These are phyloP conservation scores for Agonopterix alstromeriana DNA, from an alignment of 2,888 invertebrate species.

Conservation along the genomic window DNA sequence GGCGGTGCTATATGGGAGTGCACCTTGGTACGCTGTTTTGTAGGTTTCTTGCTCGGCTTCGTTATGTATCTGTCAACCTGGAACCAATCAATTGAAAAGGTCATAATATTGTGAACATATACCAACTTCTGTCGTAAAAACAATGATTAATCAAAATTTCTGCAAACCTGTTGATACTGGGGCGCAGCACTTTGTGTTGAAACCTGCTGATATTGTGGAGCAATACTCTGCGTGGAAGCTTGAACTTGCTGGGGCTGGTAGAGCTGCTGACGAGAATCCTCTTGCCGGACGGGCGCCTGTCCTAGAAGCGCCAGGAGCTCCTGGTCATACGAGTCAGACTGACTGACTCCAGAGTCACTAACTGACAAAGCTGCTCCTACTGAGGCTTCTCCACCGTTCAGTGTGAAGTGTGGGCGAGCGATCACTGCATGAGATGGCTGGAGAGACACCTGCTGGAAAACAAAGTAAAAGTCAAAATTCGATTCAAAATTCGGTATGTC, in stretches of 20 bases:
- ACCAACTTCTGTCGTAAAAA: background rate
- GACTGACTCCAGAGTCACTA: slow-evolving; percentile 47
- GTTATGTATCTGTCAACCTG: slow-evolving; percentile 63
- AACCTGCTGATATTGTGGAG: slow-evolving; percentile 38
- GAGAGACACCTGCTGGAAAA: slow-evolving; percentile 35
- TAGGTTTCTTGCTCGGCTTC: slow-evolving; percentile 58
- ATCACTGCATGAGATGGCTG: slow-evolving; percentile 66
- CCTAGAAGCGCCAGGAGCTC: slow-evolving; percentile 53
- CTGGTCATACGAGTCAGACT: slow-evolving; percentile 40
- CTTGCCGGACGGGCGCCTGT: slow-evolving; percentile 40
- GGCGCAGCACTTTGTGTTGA: slow-evolving; percentile 39
- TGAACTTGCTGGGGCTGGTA: slow-evolving; percentile 37
- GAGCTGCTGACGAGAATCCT: slow-evolving; percentile 33
- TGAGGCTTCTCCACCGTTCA: slow-evolving; percentile 64
- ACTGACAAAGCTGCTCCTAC: slow-evolving; percentile 67
- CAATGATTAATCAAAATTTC: background rate
- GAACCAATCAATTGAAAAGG: slow-evolving; percentile 17
- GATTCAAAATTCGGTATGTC: too few relatives aligned
- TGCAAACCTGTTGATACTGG: slow-evolving; percentile 46
- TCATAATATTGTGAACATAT: background rate
- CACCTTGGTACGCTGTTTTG: slow-evolving; percentile 55
- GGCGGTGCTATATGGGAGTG: slow-evolving; percentile 30
- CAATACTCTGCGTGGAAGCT: slow-evolving; percentile 15
- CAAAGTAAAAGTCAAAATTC: too few relatives aligned
- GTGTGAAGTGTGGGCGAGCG: slow-evolving; percentile 54